Conservation (phyloP, 2,113 vertebrate genomes). For the Thomomys bottae region DNA sequence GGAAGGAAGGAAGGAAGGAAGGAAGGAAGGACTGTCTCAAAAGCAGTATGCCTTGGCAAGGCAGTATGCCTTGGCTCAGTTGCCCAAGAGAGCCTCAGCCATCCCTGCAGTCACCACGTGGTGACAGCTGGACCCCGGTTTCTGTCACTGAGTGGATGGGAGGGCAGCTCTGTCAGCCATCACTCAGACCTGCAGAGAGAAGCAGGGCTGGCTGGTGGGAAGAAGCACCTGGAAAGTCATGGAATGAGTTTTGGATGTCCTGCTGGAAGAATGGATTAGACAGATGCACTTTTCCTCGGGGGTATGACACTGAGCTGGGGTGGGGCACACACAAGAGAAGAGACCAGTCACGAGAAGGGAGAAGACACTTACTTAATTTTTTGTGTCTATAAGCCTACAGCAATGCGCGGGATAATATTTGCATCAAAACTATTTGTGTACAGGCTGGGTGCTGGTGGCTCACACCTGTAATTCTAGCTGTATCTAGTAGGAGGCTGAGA, state of each 20-base stretch:
- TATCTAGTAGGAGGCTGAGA: too few species aligned
- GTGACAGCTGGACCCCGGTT: too few species aligned
- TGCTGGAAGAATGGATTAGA: background rate
- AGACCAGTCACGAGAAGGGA: background rate
- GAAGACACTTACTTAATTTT: background rate
- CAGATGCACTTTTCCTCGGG: background rate
- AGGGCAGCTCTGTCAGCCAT: background rate
- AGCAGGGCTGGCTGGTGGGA: background rate
- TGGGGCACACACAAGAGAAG: background rate
- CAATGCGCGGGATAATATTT: background rate
- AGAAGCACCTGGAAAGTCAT: background rate
- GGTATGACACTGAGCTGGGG: too few species aligned
- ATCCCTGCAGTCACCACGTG: background rate
- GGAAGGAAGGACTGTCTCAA: background rate
- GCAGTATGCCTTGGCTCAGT: background rate
- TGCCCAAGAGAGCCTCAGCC: background rate
- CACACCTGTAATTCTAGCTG: too few species aligned
- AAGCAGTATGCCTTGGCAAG: accelerated
- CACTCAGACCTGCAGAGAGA: background rate
- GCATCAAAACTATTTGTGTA: too few species aligned
- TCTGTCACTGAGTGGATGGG: background rate
- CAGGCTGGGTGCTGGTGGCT: too few species aligned
- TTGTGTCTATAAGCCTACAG: background rate
- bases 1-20: background rate
- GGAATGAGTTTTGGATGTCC: too few species aligned